Conservation (phyloP, 2,888 invertebrate species). For the Junonia oenone region DNA sequence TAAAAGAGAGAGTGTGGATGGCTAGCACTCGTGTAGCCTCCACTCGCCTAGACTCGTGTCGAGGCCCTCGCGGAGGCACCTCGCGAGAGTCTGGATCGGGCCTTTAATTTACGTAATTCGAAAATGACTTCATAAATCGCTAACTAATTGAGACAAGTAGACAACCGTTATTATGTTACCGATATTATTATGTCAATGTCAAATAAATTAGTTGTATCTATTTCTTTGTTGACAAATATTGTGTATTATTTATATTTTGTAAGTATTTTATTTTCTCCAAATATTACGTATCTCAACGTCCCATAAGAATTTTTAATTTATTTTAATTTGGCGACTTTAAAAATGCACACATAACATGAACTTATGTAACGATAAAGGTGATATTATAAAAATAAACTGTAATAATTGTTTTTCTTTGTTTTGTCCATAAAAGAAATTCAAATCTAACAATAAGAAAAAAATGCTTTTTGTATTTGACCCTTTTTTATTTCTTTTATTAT, state of each 20-base stretch:
- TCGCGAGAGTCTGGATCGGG: too few relatives aligned
- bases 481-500: too few relatives aligned
- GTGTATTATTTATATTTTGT: not conserved
- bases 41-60: too few relatives aligned
- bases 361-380: not conserved
- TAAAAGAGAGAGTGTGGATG: too few relatives aligned
- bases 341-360: not conserved
- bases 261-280: not conserved
- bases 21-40: too few relatives aligned
- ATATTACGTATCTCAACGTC: not conserved
- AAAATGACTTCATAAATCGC: too few relatives aligned
- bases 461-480: not conserved
- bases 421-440: not conserved
- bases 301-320: too few relatives aligned
- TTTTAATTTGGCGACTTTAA: too few relatives aligned
- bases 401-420: not conserved
- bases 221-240: slow-evolving; percentile 3
- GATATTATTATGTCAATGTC: not conserved
- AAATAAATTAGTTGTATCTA: not conserved
- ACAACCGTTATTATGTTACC: not conserved
- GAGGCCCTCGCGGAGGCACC: too few relatives aligned
- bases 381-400: not conserved
- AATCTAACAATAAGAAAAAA: not conserved
- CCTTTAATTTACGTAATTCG: too few relatives aligned
- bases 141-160: too few relatives aligned